Evolutionary conservation across 2,888 invertebrate genomes (phyloP), one percentile per base, ranked within the genome.

Genomic region (Itoplectis maculator): DNA sequence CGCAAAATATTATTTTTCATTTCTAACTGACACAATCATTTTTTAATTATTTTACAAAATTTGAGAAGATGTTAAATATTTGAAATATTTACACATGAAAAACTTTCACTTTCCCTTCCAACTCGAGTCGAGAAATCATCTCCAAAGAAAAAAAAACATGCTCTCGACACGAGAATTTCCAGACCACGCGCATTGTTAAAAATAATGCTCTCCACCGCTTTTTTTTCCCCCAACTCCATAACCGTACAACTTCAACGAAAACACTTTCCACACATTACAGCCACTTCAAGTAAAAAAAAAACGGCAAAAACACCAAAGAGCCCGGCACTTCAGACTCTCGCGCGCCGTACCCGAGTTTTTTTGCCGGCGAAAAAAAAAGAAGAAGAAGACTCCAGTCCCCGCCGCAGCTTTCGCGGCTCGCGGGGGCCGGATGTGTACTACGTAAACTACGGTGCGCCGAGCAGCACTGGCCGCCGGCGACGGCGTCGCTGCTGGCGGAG

Each of bases 391-490:
- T n/a, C 65, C 40, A 2, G n/a, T 20, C 45, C 9, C 23, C 20
- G 6, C 23, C 20, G 6, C 13, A 23, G 65, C 47, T 20, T 23
- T 8, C 47, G 20, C 15, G 9, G 63, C 54, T 29, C n/a, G n/a
- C n/a, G n/a, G 37, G 54, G 72, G 72, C 73, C 73, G 81, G 78
- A 81, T 81, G 78, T 81, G 78, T 81, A 78, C 74, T 51, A 54
- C 69, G 78, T 81, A 81, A 81, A 69, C 73, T 47, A 56, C 54
- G 47, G 47, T 56, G 37, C 66, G 73, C 45, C 63, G 54, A 78
- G 78, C 51, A 69, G n/a, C n/a, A n/a, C n/a, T n/a, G n/a, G n/a
- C n/a, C n/a, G n/a, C 61, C 18, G 68, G 13, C 29, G 61, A 68
- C 59, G 54, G 42, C 29, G 54, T 47, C 51, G 63, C 78, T 65